Conservation (phyloP, 2,888 invertebrate species). For the Shargacucullia verbasci region DNA sequence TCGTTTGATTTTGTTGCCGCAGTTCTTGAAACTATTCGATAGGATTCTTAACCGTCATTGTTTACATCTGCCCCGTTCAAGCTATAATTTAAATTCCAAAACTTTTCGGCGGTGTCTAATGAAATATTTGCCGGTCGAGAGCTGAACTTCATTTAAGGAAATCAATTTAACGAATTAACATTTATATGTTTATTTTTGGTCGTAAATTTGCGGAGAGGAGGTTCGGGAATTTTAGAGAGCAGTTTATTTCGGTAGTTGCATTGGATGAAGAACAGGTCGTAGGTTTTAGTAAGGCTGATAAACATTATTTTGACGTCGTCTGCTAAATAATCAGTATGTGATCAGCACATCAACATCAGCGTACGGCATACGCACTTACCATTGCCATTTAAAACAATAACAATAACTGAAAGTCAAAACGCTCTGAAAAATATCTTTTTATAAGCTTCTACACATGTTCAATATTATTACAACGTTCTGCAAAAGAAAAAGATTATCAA, state of each 20-base stretch:
- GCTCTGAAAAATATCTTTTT: too few species aligned
- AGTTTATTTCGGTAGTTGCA: background rate
- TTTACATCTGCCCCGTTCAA: conserved; percentile 5
- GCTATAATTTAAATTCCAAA: conserved; percentile 23
- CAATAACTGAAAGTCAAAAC: too few species aligned
- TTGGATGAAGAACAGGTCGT: too few species aligned
- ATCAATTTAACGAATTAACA: conserved; percentile 15
- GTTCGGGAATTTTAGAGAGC: background rate
- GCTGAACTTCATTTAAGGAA: conserved; percentile 11
- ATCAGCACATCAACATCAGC: too few species aligned
- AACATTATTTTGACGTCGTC: too few species aligned
- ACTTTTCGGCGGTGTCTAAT: conserved; percentile 28
- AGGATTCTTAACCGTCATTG: conserved; percentile 5
- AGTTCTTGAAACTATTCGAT: conserved; percentile 6
- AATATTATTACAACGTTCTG: background rate
- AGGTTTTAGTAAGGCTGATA: too few species aligned
- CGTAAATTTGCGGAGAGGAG: background rate
- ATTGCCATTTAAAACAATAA: too few species aligned
- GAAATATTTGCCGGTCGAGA: conserved; percentile 31
- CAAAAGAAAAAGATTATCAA: conserved; percentile 15
- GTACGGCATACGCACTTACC: too few species aligned
- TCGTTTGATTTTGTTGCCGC: too few species aligned
- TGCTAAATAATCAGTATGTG: too few species aligned
- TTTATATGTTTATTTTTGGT: background rate
- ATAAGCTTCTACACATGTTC: too few species aligned